Evolutionary conservation across 2,888 invertebrate genomes (phyloP), one percentile per base, ranked within the genome.

Genomic region (Xestobium rufovillosum): DNA sequence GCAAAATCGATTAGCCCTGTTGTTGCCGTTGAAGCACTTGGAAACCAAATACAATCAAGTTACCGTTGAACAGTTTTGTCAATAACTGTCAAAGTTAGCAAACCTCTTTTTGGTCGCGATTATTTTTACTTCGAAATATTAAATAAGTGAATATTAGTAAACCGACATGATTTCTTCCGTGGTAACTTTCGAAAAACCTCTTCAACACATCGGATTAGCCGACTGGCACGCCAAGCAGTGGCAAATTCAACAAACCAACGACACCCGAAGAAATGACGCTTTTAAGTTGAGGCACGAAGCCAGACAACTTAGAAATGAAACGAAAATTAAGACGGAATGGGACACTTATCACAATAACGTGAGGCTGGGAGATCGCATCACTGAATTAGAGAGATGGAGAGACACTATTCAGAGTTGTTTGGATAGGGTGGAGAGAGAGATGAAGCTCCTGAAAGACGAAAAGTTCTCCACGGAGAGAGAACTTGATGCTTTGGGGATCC

Each of bases 161-260:
- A 8, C n/a, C n/a, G 23, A 19, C 23, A 19, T 19, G 23, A 19
- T 8, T 19, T 19, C 23, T 48, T 72, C 74, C 1, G 69, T 73
- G 17, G 65, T 70, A 23, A 66, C 66, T 2, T 75, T 75, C 55
- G 81, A 81, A 53, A 84, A 83, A 53, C 83, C 83, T 0, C 59
- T 80, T 30, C 75, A 76, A 25, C 80, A 81, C 62, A 69, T 82
- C 44, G 78, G 78, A 46, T 66, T 84, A 44, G 71, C 81, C 3
- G 86, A 87, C 61, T 87, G 87, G 87, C 76, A 81, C 57, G 76
- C 78, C 1, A 75, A 79, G 34, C 72, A 84, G 35, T 80, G 78
- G 67, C 75, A 78, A 50, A 69, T 83, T 43, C 76, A 81, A 57
- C 78, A 82, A 48, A 73, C 76, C 33, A 73, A 83, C 6, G 78